Base-by-base conservation (phyloP, 2,113 vertebrate species). In the Sylvia atricapilla region DNA sequence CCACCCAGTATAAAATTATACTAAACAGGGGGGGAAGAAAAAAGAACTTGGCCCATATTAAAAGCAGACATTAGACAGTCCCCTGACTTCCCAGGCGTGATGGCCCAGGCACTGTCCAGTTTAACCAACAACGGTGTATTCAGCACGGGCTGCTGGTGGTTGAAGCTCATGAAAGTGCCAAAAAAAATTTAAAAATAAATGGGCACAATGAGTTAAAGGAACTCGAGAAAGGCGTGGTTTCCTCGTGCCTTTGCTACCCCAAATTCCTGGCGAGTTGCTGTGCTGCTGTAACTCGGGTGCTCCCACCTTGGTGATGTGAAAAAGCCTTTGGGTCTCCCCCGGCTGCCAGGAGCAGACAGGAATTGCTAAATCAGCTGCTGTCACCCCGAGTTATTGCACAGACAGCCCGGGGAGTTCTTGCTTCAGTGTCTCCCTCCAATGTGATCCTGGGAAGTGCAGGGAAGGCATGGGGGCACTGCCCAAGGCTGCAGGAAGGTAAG, bases 1-100 rank as follows among this genome's bases (percentile, higher is more conserved):
- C 96, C 97, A 94, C 97, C 97, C 97, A 80, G 96, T 93, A 97
- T 94, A 97, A 97, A 98, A 98, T 97, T 94, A 97, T 96, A 94
- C 97, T 75, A 84, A 97, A 93, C 94, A 92, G 95, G 87, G 87
- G 89, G 50, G 84, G 75, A 88, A 91, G n/a, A 35, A 8, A 66
- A 73, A 68, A 77, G 46, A 92, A 96, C 95, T 95, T 92, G 96
- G 93, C 72, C 56, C 80, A 3, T 96, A 86, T 95, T 88, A 96
- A 94, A 98, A 93, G 43, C 97, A 97, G 96, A 70, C 96, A 60
- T 78, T 21, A 87, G 93, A 15, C 67, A 44, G 93, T 67, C 10
- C 90, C 95, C 83, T 53, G 78, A 55, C 44, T 62, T 76, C 52
- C 37, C 28, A 8, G 93, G 72, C 86, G 33, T 1, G 77, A 87